Conservation (phyloP, 2,888 invertebrate genomes). For the Sclerodermus sp. region DNA sequence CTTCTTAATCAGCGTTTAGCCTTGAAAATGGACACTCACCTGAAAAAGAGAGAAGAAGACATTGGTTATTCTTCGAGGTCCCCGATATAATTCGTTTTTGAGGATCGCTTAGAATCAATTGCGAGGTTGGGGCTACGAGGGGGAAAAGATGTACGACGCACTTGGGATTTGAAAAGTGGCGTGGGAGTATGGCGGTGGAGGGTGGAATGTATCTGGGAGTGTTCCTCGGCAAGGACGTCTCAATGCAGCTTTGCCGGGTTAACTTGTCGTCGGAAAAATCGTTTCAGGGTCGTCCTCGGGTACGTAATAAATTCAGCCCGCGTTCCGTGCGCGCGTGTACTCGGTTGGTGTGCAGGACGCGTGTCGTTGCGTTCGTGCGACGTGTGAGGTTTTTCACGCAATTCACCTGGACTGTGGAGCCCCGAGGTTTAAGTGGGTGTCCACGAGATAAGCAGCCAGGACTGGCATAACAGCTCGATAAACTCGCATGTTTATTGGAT, state of each 20-base stretch:
- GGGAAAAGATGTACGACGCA: no score
- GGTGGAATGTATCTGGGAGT: no score
- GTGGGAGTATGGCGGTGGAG: no score
- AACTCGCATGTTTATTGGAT: slow-evolving; percentile 54
- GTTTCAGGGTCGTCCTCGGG: slow-evolving; percentile 11
- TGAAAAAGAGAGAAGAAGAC: slow-evolving; percentile 28
- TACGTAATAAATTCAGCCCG: slow-evolving; percentile 16
- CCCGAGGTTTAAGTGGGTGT: slow-evolving; percentile 53
- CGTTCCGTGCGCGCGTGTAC: no score
- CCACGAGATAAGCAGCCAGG: slow-evolving; percentile 49
- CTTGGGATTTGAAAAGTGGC: no score
- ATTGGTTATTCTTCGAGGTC: no score
- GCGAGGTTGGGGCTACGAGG: no score
- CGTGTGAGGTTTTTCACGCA: slow-evolving; percentile 52
- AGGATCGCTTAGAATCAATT: no score
- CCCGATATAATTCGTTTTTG: no score
- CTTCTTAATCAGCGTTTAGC: no score
- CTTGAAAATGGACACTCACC: slow-evolving; percentile 23
- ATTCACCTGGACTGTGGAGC: slow-evolving; percentile 35
- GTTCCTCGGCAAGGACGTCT: no score
- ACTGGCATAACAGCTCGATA: slow-evolving; percentile 54
- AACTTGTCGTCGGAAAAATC: slow-evolving; percentile 12
- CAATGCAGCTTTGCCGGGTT: background rate
- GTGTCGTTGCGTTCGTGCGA: slow-evolving; percentile 20
- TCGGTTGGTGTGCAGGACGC: background rate